These are phyloP conservation scores for Erinaceus europaeus DNA, from an alignment of 2,113 vertebrate genomes.

Conservation along the genomic window DNA sequence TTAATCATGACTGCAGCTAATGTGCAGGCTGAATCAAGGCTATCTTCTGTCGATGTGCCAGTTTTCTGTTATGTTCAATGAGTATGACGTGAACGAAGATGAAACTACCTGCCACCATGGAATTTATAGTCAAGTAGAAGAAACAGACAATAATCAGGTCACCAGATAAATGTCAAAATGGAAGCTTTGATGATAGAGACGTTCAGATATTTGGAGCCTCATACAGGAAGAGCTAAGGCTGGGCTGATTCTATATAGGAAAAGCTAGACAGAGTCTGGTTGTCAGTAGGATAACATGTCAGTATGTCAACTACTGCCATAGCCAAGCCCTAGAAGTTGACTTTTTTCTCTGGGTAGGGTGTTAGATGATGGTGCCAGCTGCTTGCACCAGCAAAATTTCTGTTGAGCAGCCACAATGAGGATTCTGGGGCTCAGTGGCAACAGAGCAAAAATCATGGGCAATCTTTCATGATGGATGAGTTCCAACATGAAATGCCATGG, in stretches of 20 bases:
- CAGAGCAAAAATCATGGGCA: background rate
- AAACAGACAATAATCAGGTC: background rate
- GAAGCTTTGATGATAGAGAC: background rate
- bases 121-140: background rate
- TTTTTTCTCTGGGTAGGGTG: background rate
- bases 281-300: background rate
- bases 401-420: background rate
- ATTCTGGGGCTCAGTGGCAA: background rate
- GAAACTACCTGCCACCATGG: background rate
- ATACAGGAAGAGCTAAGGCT: background rate
- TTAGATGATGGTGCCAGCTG: background rate
- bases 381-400: conserved; percentile 4
- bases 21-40: background rate
- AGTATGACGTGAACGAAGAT: background rate
- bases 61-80: background rate
- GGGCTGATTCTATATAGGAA: background rate
- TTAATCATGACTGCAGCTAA: background rate
- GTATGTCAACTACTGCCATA: background rate
- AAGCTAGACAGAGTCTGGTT: background rate
- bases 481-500: background rate
- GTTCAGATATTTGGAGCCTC: background rate
- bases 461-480: background rate
- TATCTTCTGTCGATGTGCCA: background rate
- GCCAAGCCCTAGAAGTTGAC: background rate
- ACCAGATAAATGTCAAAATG: background rate